Percentiles rank a stretch among this genome's conserved stretches.
Conservation (phyloP, 37 sponge, comb jelly and placozoan genomes). For the Diacarnus erythraeanus region DNA sequence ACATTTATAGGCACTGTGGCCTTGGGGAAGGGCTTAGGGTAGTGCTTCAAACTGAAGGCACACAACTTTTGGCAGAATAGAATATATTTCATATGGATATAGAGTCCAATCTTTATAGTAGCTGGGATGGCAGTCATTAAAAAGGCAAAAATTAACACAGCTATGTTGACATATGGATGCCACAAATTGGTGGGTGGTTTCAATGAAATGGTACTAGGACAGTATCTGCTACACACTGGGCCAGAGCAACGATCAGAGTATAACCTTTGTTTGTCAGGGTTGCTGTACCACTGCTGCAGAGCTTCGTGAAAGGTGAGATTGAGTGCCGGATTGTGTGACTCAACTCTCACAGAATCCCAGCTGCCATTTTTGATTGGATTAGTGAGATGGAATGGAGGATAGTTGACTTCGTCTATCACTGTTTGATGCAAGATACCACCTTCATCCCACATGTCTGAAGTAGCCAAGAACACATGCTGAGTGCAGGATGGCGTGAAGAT, state of each 20-base stretch:
- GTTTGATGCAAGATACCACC: slow-evolving; percentile 29
- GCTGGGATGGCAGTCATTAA: slow-evolving; percentile 36
- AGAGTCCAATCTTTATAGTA: slow-evolving; percentile 27
- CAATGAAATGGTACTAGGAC: slow-evolving; percentile 30
- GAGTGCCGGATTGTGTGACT: not conserved
- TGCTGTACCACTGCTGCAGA: slow-evolving; percentile 36
- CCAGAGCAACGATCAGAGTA: slow-evolving; percentile 41
- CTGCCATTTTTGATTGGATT: slow-evolving; percentile 34
- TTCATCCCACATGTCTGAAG: slow-evolving; percentile 46
- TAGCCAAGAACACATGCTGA: slow-evolving; percentile 71
- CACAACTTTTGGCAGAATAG: slow-evolving; percentile 41
- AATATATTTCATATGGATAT: slow-evolving; percentile 50
- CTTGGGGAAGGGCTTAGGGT: slow-evolving; percentile 24
- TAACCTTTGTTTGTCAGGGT: not conserved
- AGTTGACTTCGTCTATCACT: not conserved
- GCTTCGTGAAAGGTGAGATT: slow-evolving; percentile 10
- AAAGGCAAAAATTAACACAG: slow-evolving; percentile 11
- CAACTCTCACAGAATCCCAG: slow-evolving; percentile 37
- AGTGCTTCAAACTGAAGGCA: not conserved
- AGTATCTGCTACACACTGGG: slow-evolving; percentile 34
- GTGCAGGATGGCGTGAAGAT: slow-evolving; percentile 71
- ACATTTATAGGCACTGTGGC: slow-evolving; percentile 34
- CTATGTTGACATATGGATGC: slow-evolving; percentile 1
- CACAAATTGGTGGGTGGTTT: not conserved
- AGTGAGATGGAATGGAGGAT: slow-evolving; percentile 18